Conservation (phyloP, 2,888 invertebrate genomes). For the Tachystola acroxantha region DNA sequence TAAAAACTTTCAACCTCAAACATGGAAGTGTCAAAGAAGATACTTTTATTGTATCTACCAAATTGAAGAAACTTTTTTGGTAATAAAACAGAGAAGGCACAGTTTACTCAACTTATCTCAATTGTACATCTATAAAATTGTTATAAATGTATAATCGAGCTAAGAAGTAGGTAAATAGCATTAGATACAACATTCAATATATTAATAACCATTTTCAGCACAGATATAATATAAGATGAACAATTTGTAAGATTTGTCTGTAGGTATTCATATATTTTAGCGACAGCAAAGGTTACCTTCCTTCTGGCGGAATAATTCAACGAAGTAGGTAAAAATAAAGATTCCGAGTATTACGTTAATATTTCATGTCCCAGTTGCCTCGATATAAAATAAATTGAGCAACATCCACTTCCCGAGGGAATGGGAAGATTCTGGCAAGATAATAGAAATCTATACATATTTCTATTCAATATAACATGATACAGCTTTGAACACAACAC, state of each 20-base stretch:
- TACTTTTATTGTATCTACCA: slow-evolving; percentile 1
- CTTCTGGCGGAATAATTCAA: not conserved
- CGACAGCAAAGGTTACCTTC: too few species aligned
- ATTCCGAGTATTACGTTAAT: slow-evolving; percentile 1
- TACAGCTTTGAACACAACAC: not conserved
- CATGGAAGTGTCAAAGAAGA: slow-evolving; percentile 9
- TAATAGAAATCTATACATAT: slow-evolving; percentile 2
- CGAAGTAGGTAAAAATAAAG: not conserved
- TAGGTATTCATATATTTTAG: too few species aligned
- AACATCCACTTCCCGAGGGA: slow-evolving; percentile 15
- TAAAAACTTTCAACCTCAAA: slow-evolving; percentile 6
- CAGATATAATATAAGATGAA: not conserved
- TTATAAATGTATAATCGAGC: too few species aligned
- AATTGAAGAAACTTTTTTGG: too few species aligned
- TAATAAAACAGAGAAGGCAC: too few species aligned
- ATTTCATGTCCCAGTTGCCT: slow-evolving; percentile 4
- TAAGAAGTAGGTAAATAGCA: too few species aligned
- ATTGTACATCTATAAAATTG: too few species aligned
- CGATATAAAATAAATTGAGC: slow-evolving; percentile 23
- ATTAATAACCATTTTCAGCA: too few species aligned
- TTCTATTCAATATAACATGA: not conserved
- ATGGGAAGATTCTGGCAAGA: slow-evolving; percentile 9
- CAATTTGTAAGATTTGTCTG: too few species aligned
- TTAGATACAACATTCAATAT: too few species aligned
- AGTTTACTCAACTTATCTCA: too few species aligned